Percentiles rank a stretch among this genome's conserved stretches.
These are phyloP conservation scores for Catostomus latipinnis DNA, from an alignment of 2,797 vertebrate species.

Conservation along the genomic window DNA sequence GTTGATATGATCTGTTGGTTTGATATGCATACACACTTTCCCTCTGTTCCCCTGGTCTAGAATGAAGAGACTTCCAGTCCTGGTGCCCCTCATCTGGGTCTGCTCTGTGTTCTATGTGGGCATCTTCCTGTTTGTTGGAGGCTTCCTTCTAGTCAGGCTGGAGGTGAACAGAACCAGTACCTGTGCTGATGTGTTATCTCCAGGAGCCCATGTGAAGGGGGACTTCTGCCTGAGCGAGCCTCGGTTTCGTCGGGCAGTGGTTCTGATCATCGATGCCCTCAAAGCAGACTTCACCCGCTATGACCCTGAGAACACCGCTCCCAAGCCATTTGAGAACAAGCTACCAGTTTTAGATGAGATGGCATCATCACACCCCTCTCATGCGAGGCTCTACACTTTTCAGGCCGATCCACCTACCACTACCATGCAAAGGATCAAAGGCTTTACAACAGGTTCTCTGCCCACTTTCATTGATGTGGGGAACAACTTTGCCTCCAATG, in stretches of 20 bases:
- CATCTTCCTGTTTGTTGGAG: conserved; percentile 89
- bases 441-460: conserved; percentile 91
- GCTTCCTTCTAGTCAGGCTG: conserved; percentile 90
- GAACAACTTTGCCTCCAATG: conserved; percentile 93
- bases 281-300: conserved; percentile 86
- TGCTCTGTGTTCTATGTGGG: conserved; percentile 85
- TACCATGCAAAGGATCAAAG: conserved; percentile 98
- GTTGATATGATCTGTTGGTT: background rate
- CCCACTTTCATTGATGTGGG: conserved; percentile 95
- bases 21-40: conserved; percentile 8
- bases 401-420: conserved; percentile 92
- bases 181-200: conserved; percentile 81
- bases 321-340: conserved; percentile 87
- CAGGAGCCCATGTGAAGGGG: conserved; percentile 61
- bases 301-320: conserved; percentile 74
- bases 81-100: conserved; percentile 86
- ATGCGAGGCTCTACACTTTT: conserved; percentile 89
- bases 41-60: conserved; percentile 49
- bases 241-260: conserved; percentile 83
- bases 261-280: conserved; percentile 92
- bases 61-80: conserved; percentile 84
- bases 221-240: conserved; percentile 83
- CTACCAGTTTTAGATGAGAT: conserved; percentile 82
- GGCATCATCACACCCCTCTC: conserved; percentile 73
- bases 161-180: conserved; percentile 90